phyloP scores from a whole-genome alignment of 1,140 invertebrate genomes.

The Musca vetustissima region DNA sequence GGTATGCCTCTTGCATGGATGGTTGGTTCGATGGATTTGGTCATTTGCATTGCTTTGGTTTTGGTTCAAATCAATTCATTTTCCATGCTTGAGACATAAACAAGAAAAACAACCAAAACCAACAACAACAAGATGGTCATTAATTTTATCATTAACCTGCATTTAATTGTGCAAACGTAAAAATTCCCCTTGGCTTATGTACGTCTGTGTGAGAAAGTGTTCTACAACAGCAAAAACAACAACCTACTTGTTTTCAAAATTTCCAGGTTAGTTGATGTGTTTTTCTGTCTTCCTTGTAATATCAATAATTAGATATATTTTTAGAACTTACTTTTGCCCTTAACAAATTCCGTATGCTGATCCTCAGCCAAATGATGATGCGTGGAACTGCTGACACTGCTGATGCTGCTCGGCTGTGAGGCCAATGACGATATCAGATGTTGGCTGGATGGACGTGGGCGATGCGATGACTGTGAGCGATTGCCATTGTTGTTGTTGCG shows the following conservation, averaged over 20 bases:
- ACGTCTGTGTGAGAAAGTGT: too few species aligned
- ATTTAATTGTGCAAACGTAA: too few species aligned
- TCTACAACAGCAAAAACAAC: too few species aligned
- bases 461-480: conserved; percentile 34
- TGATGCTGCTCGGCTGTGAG: conserved; percentile 33
- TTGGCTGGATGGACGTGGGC: conserved; percentile 22
- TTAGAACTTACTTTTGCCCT: conserved; percentile 54
- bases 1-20: not conserved
- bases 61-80: too few species aligned
- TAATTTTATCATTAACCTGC: too few species aligned
- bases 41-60: too few species aligned
- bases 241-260: not conserved
- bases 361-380: conserved; percentile 33
- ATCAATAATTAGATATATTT: not conserved
- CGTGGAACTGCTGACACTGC: conserved; percentile 4
- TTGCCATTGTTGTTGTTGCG: conserved; percentile 25
- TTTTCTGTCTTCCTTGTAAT: not conserved
- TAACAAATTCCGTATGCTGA: conserved; percentile 51
- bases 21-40: not conserved
- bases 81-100: too few species aligned
- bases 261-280: not conserved
- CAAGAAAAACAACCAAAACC: too few species aligned
- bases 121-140: too few species aligned
- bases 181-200: too few species aligned
- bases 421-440: conserved; percentile 2